A percentile compares a stretch with the other conserved stretches of the same genome.
phyloP scores from a whole-genome alignment of 2,797 vertebrate species.

The Parauchenoglanis ngamensis region DNA sequence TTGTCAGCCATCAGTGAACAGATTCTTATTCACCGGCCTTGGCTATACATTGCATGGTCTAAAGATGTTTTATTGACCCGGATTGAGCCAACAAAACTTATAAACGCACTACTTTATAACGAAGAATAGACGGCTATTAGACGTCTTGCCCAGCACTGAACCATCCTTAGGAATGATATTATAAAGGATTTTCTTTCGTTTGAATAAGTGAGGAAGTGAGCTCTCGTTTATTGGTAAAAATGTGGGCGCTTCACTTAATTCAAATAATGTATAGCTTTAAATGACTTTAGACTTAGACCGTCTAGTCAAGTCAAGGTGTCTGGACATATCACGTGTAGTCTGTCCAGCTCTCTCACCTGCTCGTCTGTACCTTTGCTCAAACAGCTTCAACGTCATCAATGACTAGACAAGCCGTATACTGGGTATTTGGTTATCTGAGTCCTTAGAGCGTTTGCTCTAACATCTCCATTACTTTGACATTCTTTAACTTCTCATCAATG shows the following conservation, averaged over 20 bases:
- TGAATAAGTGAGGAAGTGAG: neutral
- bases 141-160: conserved; percentile 62
- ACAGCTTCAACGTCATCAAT: neutral
- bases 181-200: neutral
- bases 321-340: neutral
- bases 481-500: neutral
- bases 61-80: conserved; percentile 67
- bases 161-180: conserved; percentile 22
- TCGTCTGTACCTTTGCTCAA: neutral
- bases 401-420: too few relatives aligned
- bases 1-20: conserved; percentile 49
- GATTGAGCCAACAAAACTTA: conserved; percentile 49
- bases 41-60: conserved; percentile 57
- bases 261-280: neutral
- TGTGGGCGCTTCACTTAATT: neutral
- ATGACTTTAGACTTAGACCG: neutral
- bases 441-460: neutral
- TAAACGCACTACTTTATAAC: neutral
- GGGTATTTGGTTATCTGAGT: neutral
- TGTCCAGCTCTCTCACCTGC: neutral
- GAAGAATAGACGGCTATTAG: conserved; percentile 53
- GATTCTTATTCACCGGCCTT: conserved; percentile 62
- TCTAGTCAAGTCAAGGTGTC: neutral
- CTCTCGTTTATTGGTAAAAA: neutral
- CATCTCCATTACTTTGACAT: neutral